phyloP scores from a whole-genome alignment of 2,797 vertebrate genomes.

The Rhincodon typus region DNA sequence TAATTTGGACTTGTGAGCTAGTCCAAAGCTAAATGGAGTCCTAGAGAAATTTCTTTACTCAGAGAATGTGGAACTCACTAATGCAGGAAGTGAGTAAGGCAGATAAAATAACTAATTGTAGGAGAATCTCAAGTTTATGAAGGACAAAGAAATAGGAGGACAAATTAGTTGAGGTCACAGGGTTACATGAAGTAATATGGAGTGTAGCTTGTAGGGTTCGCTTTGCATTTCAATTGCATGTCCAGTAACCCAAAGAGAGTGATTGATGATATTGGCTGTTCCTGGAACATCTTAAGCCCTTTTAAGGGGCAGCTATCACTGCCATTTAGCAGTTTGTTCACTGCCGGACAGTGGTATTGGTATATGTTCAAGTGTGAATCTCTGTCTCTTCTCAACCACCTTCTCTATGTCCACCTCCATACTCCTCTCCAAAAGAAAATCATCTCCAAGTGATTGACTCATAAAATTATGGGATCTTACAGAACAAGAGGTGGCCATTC shows the following conservation, averaged over 20 bases:
- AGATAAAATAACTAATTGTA: not conserved
- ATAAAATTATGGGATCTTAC: not conserved
- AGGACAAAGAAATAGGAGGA: not conserved
- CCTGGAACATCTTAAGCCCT: not conserved
- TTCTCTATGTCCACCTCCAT: not conserved
- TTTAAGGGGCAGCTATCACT: not conserved
- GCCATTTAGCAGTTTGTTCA: not conserved
- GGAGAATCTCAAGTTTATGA: not conserved
- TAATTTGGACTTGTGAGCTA: not conserved
- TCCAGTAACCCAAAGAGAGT: not conserved
- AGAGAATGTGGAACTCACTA: not conserved
- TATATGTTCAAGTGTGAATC: not conserved
- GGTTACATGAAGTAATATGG: not conserved
- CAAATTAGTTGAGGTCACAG: not conserved
- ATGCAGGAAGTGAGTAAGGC: not conserved
- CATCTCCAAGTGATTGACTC: not conserved
- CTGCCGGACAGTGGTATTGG: not conserved
- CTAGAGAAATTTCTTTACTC: not conserved
- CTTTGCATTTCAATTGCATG: not conserved
- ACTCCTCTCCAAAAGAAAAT: no score
- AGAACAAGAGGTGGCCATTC: not conserved
- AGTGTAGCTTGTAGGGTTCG: not conserved
- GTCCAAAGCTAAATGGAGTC: not conserved
- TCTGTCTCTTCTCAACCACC: not conserved
- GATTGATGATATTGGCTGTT: not conserved